Conservation (phyloP, 2,113 vertebrate genomes). For the Chamaetylas fuelleborni region DNA sequence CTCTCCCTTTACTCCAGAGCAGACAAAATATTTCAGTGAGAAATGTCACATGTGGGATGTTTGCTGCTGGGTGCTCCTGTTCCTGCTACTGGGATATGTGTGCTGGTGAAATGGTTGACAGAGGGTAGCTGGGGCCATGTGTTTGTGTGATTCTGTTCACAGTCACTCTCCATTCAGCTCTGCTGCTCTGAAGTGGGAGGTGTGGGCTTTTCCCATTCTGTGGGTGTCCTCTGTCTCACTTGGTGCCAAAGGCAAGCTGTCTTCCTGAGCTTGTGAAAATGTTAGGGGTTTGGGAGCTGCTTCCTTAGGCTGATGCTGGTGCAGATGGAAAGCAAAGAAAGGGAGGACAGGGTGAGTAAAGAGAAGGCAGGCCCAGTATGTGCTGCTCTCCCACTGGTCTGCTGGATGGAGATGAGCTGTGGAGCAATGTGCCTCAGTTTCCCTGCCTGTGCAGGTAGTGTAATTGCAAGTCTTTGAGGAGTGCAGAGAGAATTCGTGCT, state of each 20-base stretch:
- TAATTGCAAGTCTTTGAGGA: background rate
- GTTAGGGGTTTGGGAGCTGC: background rate
- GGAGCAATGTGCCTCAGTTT: background rate
- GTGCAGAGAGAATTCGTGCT: background rate
- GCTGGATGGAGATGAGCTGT: background rate
- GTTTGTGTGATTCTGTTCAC: background rate
- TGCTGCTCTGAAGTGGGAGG: background rate
- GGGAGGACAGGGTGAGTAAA: background rate
- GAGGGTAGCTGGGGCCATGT: background rate
- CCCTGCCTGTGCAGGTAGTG: background rate
- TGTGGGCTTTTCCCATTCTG: background rate
- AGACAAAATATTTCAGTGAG: background rate
- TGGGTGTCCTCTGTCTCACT: background rate
- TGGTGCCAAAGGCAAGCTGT: background rate
- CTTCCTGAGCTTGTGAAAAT: background rate
- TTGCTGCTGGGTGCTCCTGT: background rate
- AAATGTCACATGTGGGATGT: background rate
- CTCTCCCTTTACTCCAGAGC: background rate
- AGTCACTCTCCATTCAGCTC: background rate
- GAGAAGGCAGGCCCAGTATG: background rate
- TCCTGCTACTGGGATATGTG: background rate
- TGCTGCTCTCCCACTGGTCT: background rate
- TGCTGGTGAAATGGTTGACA: background rate
- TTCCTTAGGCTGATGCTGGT: background rate
- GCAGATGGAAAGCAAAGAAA: background rate